A percentile compares a stretch with the other conserved stretches of the same genome.
Evolutionary conservation across 2,888 invertebrate genomes (phyloP).

Genomic region (Rotaria magnacalcarata): DNA sequence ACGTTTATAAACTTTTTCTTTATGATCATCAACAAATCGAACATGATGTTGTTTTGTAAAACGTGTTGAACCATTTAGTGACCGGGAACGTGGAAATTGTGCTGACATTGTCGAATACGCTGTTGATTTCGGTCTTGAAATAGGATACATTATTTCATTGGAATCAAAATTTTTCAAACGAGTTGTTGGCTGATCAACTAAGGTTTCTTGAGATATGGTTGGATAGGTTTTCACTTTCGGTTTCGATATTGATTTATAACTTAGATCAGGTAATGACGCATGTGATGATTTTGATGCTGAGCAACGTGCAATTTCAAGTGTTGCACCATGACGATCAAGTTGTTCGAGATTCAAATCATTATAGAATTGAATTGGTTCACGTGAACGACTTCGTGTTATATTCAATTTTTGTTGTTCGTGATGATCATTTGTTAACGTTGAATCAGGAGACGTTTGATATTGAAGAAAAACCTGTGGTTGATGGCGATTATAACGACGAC

Average conservation of each 20-base stretch:
- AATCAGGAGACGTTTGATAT: neutral
- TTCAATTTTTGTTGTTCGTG: neutral
- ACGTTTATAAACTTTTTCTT: neutral
- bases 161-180: conserved; percentile 38
- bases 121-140: conserved; percentile 37
- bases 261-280: conserved; percentile 21
- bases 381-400: conserved; percentile 25
- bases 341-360: conserved; percentile 34
- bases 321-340: conserved; percentile 33
- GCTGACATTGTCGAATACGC: neutral
- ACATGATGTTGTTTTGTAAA: conserved; percentile 37
- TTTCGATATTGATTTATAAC: neutral
- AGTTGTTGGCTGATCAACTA: neutral
- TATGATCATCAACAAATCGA: conserved; percentile 24
- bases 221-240: neutral
- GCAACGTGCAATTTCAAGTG: conserved; percentile 16
- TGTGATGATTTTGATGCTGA: conserved; percentile 13
- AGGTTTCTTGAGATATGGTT: neutral
- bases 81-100: conserved; percentile 30
- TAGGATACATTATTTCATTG: conserved; percentile 44
- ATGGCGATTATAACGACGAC: neutral
- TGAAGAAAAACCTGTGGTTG: conserved; percentile 21
- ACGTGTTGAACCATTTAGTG: conserved; percentile 32
- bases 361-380: conserved; percentile 11
- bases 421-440: neutral